These are phyloP conservation scores for Molossus alvarezi DNA, from an alignment of 2,797 vertebrate species.

Conservation along the genomic window DNA sequence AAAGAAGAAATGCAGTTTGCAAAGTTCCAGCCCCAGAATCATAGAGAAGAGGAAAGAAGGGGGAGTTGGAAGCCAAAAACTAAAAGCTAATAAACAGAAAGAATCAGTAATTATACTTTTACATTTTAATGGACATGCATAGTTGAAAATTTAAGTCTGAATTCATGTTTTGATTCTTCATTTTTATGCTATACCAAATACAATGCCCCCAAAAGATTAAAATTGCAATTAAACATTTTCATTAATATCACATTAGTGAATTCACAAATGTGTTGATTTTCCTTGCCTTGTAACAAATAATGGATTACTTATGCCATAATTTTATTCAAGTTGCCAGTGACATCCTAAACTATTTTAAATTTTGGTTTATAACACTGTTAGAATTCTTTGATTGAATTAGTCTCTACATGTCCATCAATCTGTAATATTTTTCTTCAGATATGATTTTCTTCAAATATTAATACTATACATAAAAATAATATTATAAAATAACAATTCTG, in stretches of 20 bases:
- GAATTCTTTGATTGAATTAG: conserved; percentile 36
- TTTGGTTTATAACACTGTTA: not conserved
- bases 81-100: conserved; percentile 9
- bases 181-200: not conserved
- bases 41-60: not conserved
- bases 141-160: not conserved
- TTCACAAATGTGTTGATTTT: not conserved
- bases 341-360: not conserved
- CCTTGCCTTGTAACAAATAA: conserved; percentile 34
- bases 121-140: not conserved
- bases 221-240: conserved; percentile 43
- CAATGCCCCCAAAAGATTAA: not conserved
- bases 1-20: not conserved
- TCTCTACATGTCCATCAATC: not conserved
- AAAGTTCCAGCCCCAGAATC: not conserved
- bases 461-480: not conserved
- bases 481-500: conserved; percentile 41
- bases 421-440: not conserved
- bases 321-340: conserved; percentile 27
- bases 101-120: conserved; percentile 7
- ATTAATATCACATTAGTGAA: conserved; percentile 27
- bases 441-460: not conserved
- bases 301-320: conserved; percentile 3
- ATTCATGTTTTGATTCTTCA: conserved; percentile 33
- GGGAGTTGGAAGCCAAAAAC: not conserved